A percentile compares a stretch with the other conserved stretches of the same genome.
phyloP scores from a whole-genome alignment of 2,113 vertebrate genomes.

The Ibidorhyncha struthersii region DNA sequence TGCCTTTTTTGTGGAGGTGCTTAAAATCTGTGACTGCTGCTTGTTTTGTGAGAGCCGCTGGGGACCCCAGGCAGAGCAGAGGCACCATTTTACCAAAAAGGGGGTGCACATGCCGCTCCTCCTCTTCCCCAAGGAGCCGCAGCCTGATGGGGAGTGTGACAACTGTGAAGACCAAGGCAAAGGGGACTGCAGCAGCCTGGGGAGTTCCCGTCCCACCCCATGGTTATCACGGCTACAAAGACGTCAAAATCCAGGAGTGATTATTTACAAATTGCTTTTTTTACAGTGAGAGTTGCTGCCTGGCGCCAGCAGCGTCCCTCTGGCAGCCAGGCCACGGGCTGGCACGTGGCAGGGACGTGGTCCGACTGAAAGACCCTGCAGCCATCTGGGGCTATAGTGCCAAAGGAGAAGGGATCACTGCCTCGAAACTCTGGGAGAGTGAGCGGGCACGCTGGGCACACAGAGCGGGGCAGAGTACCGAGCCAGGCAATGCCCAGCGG shows the following conservation, averaged over 20 bases:
- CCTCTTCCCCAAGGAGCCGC: rapidly evolving
- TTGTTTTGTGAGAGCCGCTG: background rate
- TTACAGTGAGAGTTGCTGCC: background rate
- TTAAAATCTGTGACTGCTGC: background rate
- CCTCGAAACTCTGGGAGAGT: rapidly evolving
- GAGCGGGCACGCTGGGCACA: rapidly evolving
- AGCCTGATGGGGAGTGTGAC: rapidly evolving
- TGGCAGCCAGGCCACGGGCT: rapidly evolving
- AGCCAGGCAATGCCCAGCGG: background rate
- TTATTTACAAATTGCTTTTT: background rate
- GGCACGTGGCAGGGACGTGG: rapidly evolving
- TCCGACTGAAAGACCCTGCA: background rate
- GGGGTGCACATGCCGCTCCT: rapidly evolving
- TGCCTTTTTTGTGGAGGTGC: no score
- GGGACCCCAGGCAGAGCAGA: background rate
- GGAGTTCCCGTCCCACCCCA: rapidly evolving
- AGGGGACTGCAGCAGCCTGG: background rate
- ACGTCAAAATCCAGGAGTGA: rapidly evolving
- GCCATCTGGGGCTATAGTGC: rapidly evolving
- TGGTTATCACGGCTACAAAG: background rate
- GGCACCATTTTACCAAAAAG: rapidly evolving
- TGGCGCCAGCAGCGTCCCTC: background rate
- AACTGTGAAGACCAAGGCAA: background rate
- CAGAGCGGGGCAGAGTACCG: rapidly evolving
- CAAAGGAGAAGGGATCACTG: no score